phyloP scores from a whole-genome alignment of 2,797 vertebrate genomes.

The Enteromius anoplus region DNA sequence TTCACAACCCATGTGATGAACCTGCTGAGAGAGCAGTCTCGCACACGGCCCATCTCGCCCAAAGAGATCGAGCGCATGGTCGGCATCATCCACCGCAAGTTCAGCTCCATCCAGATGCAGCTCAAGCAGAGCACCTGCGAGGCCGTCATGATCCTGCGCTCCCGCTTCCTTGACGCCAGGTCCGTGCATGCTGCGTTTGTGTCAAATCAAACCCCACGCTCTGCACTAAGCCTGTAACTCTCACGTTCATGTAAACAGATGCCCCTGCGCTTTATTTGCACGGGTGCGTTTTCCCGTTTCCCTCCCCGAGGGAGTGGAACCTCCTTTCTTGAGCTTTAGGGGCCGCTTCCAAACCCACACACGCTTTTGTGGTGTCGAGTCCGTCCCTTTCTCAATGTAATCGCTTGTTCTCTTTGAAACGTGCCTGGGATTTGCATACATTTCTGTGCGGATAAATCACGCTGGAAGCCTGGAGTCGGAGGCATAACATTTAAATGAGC shows the following conservation, averaged over 20 bases:
- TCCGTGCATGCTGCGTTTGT: conserved; percentile 67
- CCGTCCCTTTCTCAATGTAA: conserved; percentile 75
- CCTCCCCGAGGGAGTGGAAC: conserved; percentile 7
- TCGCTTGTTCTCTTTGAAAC: conserved; percentile 79
- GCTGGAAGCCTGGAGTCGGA: conserved; percentile 72
- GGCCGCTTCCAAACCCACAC: conserved; percentile 63
- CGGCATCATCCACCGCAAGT: conserved; percentile 98
- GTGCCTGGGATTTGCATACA: conserved; percentile 79
- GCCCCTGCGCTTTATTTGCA: conserved; percentile 45
- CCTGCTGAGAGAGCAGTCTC: conserved; percentile 93
- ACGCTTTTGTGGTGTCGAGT: conserved; percentile 64
- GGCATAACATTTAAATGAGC: conserved; percentile 82
- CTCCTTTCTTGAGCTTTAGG: conserved; percentile 38
- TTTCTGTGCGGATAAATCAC: conserved; percentile 79
- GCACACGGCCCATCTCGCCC: conserved; percentile 94
- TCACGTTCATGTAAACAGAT: conserved; percentile 45
- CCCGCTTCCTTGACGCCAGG: conserved; percentile 95
- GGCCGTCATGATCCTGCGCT: conserved; percentile 98
- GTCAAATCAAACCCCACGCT: conserved; percentile 4
- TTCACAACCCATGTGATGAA: conserved; percentile 99
- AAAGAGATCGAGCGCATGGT: conserved; percentile 99
- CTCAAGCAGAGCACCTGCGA: conserved; percentile 97
- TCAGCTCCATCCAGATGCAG: conserved; percentile 99
- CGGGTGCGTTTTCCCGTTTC: conserved; percentile 33
- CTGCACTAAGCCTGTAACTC: conserved; percentile 29